Base-by-base conservation (phyloP, 2,888 invertebrate genomes). In the Oscheius sp. region DNA sequence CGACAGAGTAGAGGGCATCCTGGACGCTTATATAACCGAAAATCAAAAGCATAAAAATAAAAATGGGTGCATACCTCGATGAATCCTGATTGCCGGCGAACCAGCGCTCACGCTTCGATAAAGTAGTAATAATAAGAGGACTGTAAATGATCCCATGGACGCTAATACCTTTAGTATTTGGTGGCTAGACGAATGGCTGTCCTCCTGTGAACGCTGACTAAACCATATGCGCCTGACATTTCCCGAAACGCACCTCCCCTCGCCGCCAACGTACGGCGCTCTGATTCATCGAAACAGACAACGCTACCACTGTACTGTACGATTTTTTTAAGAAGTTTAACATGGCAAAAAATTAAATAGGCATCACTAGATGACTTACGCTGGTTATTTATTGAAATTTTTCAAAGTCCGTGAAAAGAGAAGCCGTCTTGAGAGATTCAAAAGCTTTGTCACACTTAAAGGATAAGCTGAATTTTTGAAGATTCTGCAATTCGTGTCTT, bases 11-110 rank as follows among this genome's bases (percentile, higher is more conserved):
- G 28, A 66, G 54, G 9, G 47, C n/a, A 14, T 49, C 44, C 9
- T 68, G 59, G 22, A 74, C 67, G 17, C 68, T 32, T 14, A 67
- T 64, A 6, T 26, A 54, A 12, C 70, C 74, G 71, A 65, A 8
- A 67, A 69, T 26, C 8, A 20, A 30, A 22, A n/a, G 8, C 17
- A 1, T 9, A 6, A 24, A 24, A 14, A 54, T 17, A 17, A 54
- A 17, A n/a, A 17, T 30, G 9, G 4, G 17, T 33, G 12, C n/a
- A 17, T 33, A 54, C 54, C 54, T 54, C 20, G 30, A 38, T 57
- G 57, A 14, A 41, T 41, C 44, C 59, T 24, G 1, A 59, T 26
- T 12, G 6, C 33, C n/a, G 44, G 26, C 22, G 22, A 5, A 14
- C 32, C n/a, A 17, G n/a, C 14, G 38, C 22, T 8, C 3, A 36